Conservation (phyloP, 2,797 vertebrate genomes). For the Ceyx erithaca region DNA sequence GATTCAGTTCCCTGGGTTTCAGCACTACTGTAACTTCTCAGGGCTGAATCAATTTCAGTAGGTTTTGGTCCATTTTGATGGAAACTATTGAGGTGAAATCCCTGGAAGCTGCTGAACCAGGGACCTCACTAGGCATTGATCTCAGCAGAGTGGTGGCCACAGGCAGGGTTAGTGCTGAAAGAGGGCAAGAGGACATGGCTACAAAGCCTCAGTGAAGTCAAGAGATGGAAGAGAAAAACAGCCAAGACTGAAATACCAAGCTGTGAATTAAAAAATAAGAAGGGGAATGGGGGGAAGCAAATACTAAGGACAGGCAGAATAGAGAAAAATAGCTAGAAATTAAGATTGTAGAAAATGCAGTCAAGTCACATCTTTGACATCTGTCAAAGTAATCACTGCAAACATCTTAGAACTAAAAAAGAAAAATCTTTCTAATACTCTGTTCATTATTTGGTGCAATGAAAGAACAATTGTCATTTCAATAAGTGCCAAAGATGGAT, state of each 20-base stretch:
- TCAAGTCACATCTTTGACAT: neutral
- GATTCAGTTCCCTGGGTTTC: neutral
- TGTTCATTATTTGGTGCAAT: neutral
- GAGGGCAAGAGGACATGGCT: neutral
- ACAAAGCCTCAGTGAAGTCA: neutral
- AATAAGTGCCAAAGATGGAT: neutral
- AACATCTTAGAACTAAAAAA: neutral
- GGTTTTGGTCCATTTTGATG: neutral
- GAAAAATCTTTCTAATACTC: neutral
- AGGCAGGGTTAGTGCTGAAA: neutral
- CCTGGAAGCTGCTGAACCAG: neutral
- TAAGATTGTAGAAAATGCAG: neutral
- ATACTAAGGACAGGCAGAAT: neutral
- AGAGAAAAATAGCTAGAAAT: neutral
- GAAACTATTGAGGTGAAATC: neutral
- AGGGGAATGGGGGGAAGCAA: neutral
- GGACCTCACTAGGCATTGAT: neutral
- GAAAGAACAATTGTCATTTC: neutral
- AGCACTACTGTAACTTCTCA: neutral
- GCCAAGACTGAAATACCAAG: neutral
- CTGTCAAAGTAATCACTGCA: neutral
- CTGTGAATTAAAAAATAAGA: neutral
- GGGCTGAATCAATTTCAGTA: neutral
- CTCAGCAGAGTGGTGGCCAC: neutral
- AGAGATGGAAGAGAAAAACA: neutral